Evolutionary conservation across 2,113 vertebrate genomes (phyloP).

Genomic region (Urocitellus parryii): DNA sequence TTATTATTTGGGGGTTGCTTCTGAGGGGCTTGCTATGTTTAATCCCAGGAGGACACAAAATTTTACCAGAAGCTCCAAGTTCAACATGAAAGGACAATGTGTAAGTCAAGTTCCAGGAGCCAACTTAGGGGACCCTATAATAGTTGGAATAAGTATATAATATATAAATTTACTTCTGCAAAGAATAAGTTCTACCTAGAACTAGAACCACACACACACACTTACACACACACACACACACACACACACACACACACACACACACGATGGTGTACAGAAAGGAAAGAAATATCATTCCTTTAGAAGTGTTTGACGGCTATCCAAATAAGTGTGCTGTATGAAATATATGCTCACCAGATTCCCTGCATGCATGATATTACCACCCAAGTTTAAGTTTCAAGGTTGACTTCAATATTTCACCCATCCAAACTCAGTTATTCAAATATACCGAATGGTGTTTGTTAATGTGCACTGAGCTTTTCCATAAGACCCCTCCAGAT

Average conservation of each 20-base stretch:
- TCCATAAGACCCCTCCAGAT: conserved; percentile 8
- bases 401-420: conserved; percentile 66
- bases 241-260: background rate
- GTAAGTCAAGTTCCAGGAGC: background rate
- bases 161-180: background rate
- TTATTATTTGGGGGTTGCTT: background rate
- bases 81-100: background rate
- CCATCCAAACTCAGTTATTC: conserved; percentile 55
- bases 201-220: background rate
- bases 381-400: conserved; percentile 68
- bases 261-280: background rate
- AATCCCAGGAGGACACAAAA: background rate
- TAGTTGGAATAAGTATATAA: background rate
- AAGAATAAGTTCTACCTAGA: conserved; percentile 23
- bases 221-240: background rate
- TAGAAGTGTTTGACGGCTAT: conserved; percentile 55
- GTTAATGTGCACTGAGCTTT: conserved; percentile 18
- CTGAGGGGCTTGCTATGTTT: background rate
- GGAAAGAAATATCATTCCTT: conserved; percentile 3
- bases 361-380: conserved; percentile 27
- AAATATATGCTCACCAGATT: conserved; percentile 35
- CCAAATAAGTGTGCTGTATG: conserved; percentile 41
- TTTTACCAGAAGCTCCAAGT: background rate
- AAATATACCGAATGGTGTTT: conserved; percentile 64
- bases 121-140: background rate